Percentiles rank a stretch among this genome's conserved stretches.
Evolutionary conservation across 1,140 invertebrate genomes (phyloP).

Genomic region (Camponotus vicinus): DNA sequence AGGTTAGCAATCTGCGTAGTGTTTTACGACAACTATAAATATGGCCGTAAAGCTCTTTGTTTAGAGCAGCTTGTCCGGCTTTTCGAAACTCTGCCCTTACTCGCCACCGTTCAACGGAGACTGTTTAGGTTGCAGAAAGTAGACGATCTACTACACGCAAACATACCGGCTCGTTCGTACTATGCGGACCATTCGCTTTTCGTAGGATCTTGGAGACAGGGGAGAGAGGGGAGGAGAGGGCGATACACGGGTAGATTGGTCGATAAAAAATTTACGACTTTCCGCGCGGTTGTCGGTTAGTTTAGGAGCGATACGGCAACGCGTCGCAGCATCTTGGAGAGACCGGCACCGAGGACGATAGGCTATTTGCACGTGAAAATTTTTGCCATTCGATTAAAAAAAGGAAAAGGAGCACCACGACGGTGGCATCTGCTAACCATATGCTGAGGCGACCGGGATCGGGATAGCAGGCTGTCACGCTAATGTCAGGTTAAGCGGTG

Average conservation of each 20-base stretch:
- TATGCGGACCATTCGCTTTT: not conserved
- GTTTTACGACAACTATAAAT: slow-evolving; percentile 86
- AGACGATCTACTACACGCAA: slow-evolving; percentile 22
- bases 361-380: slow-evolving; percentile 68
- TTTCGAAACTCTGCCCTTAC: slow-evolving; percentile 75
- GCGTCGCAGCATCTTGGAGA: not conserved
- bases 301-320: not conserved
- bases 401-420: slow-evolving; percentile 47
- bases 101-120: slow-evolving; percentile 10
- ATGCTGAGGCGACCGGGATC: slow-evolving; percentile 72
- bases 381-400: slow-evolving; percentile 69
- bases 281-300: not conserved
- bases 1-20: slow-evolving; percentile 83
- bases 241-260: not conserved
- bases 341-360: not conserved
- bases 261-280: not conserved
- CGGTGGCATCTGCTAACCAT: slow-evolving; percentile 76
- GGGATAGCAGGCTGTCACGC: slow-evolving; percentile 74
- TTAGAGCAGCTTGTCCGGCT: slow-evolving; percentile 82
- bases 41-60: slow-evolving; percentile 84
- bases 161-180: not conserved
- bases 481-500: slow-evolving; percentile 78
- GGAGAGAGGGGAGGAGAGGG: no score
- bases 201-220: not conserved
- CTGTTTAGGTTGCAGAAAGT: slow-evolving; percentile 54